Evolutionary conservation across 2,113 vertebrate genomes (phyloP).

Genomic region (Isichthys henryi): DNA sequence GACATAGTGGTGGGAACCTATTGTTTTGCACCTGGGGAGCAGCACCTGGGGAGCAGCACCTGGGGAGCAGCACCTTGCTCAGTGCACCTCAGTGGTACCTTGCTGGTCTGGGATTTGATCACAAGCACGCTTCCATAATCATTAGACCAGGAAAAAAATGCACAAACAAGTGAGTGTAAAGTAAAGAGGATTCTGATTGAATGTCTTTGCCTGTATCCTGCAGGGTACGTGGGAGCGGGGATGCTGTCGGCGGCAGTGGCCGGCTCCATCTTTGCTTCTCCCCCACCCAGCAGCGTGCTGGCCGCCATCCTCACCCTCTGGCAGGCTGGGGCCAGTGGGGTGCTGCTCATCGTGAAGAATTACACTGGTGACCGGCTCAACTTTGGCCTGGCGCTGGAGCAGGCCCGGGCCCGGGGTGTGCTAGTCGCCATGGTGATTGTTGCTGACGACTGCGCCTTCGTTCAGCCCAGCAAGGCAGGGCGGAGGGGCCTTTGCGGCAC

Average conservation of each 20-base stretch:
- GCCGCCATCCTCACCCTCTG: constrained; percentile 75
- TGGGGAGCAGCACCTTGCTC: too few species aligned
- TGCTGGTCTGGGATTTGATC: too few species aligned
- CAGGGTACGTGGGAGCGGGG: constrained; percentile 86
- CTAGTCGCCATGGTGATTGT: constrained; percentile 75
- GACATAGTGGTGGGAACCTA: background rate
- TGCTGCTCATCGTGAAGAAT: constrained; percentile 89
- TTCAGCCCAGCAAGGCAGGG: constrained; percentile 70
- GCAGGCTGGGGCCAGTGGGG: constrained; percentile 67
- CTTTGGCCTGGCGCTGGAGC: constrained; percentile 84
- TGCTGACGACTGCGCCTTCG: constrained; percentile 82
- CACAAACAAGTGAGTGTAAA: background rate
- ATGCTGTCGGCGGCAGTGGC: constrained; percentile 88
- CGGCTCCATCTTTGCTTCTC: constrained; percentile 82
- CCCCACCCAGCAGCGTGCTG: constrained; percentile 79
- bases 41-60: too few species aligned
- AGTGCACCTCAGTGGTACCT: too few species aligned
- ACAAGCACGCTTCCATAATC: too few species aligned
- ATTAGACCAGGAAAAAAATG: background rate
- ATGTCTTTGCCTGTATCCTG: background rate
- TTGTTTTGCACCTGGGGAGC: background rate
- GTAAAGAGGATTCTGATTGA: background rate
- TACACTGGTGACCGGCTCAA: constrained; percentile 93
- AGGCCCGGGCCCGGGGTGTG: constrained; percentile 65
- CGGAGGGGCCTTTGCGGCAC: constrained; percentile 84